Evolutionary conservation across 1,140 invertebrate genomes (phyloP).

Genomic region (Lerema accius): DNA sequence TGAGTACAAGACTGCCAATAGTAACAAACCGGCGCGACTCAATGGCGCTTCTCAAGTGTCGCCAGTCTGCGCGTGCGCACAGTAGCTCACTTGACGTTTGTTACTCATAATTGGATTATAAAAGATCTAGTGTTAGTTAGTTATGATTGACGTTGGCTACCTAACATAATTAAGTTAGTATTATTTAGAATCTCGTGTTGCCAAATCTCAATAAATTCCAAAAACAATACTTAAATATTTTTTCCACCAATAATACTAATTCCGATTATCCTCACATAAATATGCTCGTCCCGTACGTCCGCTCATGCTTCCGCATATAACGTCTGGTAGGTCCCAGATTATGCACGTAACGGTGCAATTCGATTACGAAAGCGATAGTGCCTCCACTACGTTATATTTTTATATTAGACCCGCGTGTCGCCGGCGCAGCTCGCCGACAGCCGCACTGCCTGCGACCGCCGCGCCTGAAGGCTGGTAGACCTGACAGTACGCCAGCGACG

Average conservation of each 20-base stretch:
- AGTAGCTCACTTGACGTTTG: too few species aligned
- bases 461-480: slow-evolving; percentile 6
- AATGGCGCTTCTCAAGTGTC: too few species aligned
- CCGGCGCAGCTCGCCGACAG: slow-evolving; percentile 33
- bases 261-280: slow-evolving; percentile 8
- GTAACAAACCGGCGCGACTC: too few species aligned
- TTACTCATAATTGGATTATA: too few species aligned
- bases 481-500: slow-evolving; percentile 52
- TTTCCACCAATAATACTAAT: slow-evolving; percentile 2
- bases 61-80: too few species aligned
- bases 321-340: slow-evolving; percentile 25
- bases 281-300: slow-evolving; percentile 26
- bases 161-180: too few species aligned
- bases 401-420: slow-evolving; percentile 2
- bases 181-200: too few species aligned
- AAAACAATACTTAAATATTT: neutral
- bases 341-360: slow-evolving; percentile 53
- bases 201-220: too few species aligned
- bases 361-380: slow-evolving; percentile 63
- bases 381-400: slow-evolving; percentile 12
- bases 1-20: too few species aligned
- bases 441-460: slow-evolving; percentile 39
- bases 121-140: too few species aligned
- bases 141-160: too few species aligned
- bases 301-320: slow-evolving; percentile 21